These are phyloP conservation scores for Tolmerus cingulatus DNA, from an alignment of 2,888 invertebrate species.

Conservation along the genomic window DNA sequence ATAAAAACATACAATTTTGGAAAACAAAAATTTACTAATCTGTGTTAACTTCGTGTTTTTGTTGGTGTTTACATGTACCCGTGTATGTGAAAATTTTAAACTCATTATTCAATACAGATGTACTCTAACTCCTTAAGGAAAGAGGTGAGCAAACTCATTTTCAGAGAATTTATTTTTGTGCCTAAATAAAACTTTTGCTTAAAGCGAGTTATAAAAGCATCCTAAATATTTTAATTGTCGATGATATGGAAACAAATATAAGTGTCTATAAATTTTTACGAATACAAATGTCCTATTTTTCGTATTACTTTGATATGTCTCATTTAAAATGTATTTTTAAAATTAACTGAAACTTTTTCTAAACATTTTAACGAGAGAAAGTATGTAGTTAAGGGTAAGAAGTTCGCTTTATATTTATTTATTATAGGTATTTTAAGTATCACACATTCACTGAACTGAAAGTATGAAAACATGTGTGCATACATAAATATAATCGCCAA, in stretches of 20 bases:
- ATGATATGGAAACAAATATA: background rate
- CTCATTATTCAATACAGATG: background rate
- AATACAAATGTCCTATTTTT: background rate
- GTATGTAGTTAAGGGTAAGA: background rate
- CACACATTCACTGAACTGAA: background rate
- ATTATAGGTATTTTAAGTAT: background rate
- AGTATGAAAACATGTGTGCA: background rate
- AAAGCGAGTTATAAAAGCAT: background rate
- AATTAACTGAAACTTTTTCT: background rate
- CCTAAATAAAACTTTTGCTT: background rate
- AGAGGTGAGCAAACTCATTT: background rate
- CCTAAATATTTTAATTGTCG: too few relatives aligned
- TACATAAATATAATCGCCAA: background rate
- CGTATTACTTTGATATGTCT: too few relatives aligned
- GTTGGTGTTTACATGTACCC: background rate
- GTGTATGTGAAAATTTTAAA: background rate
- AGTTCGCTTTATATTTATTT: background rate
- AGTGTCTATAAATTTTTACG: background rate
- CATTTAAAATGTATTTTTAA: too few relatives aligned
- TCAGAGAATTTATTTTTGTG: background rate
- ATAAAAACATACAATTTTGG: conserved; percentile 18
- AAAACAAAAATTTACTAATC: background rate
- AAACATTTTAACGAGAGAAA: background rate
- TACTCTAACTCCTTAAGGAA: background rate
- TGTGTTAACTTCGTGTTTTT: background rate